Conservation (phyloP, 2,888 invertebrate genomes). For the Pyrgus malvae region DNA sequence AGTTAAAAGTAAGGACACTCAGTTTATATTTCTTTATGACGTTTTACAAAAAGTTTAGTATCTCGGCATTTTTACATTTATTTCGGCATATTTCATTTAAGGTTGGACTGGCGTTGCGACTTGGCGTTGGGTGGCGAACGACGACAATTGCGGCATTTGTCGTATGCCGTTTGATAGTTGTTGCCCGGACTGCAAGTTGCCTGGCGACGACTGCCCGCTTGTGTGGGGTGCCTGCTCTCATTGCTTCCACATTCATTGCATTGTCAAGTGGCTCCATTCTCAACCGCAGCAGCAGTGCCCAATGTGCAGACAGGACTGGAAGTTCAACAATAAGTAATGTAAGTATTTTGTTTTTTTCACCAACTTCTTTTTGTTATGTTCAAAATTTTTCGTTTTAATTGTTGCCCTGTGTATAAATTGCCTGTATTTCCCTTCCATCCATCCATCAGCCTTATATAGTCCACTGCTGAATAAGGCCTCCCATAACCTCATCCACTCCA, state of each 20-base stretch:
- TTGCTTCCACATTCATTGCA: conserved; percentile 99
- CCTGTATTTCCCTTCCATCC: too few relatives aligned
- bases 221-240: conserved; percentile 99
- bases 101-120: conserved; percentile 98
- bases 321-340: conserved; percentile 91
- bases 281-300: conserved; percentile 94
- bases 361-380: too few relatives aligned
- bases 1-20: conserved; percentile 80
- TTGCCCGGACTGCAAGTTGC: conserved; percentile 98
- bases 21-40: too few relatives aligned
- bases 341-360: conserved; percentile 1
- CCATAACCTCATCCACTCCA: too few relatives aligned
- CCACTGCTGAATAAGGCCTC: too few relatives aligned
- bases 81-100: conserved; percentile 43
- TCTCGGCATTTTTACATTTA: conserved; percentile 5
- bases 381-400: too few relatives aligned
- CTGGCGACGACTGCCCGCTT: conserved; percentile 98
- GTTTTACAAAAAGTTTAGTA: too few relatives aligned
- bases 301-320: conserved; percentile 99
- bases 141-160: conserved; percentile 99
- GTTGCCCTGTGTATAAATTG: too few relatives aligned
- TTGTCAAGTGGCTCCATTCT: conserved; percentile 99
- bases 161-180: conserved; percentile 99
- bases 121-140: conserved; percentile 99
- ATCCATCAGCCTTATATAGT: too few relatives aligned